Percentiles rank a stretch among this genome's conserved stretches.
phyloP scores from a whole-genome alignment of 1,140 invertebrate species.

The Drosophila pseudoananassae region DNA sequence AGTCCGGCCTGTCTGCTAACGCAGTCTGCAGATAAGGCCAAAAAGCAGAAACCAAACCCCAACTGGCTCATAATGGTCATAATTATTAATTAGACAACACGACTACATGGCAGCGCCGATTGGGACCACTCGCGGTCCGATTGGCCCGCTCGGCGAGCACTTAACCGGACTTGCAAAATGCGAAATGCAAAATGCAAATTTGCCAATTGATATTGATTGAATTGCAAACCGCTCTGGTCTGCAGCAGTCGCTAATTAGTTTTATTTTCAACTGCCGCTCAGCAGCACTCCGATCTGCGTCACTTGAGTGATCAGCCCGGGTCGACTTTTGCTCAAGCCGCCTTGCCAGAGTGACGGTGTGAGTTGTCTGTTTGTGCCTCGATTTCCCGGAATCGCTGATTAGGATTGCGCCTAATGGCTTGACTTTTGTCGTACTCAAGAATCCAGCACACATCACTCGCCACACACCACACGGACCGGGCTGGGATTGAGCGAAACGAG shows the following conservation, averaged over 20 bases:
- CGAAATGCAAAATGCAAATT: constrained; percentile 74
- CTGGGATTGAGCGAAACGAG: constrained; percentile 1
- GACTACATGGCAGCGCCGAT: constrained; percentile 11
- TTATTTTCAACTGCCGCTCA: constrained; percentile 65
- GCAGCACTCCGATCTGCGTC: constrained; percentile 49
- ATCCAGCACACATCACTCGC: background rate
- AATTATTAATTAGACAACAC: constrained; percentile 57
- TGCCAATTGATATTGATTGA: constrained; percentile 80
- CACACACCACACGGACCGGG: background rate
- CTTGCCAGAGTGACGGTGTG: constrained; percentile 36
- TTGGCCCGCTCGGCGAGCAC: constrained; percentile 33
- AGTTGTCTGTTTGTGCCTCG: constrained; percentile 28
- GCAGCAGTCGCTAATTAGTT: constrained; percentile 69
- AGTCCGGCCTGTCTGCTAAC: constrained; percentile 38
- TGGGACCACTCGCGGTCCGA: constrained; percentile 19
- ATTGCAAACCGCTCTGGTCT: constrained; percentile 51
- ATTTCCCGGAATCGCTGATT: constrained; percentile 74
- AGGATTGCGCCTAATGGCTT: constrained; percentile 63
- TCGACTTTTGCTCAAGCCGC: constrained; percentile 1
- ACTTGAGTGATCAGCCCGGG: constrained; percentile 5
- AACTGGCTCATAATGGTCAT: constrained; percentile 50
- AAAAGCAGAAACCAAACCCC: constrained; percentile 28
- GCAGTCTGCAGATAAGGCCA: constrained; percentile 52
- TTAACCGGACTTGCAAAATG: constrained; percentile 69
- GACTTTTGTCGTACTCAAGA: constrained; percentile 30